Conservation (phyloP, 2,888 invertebrate genomes). For the Acanthosepion lycidas region DNA sequence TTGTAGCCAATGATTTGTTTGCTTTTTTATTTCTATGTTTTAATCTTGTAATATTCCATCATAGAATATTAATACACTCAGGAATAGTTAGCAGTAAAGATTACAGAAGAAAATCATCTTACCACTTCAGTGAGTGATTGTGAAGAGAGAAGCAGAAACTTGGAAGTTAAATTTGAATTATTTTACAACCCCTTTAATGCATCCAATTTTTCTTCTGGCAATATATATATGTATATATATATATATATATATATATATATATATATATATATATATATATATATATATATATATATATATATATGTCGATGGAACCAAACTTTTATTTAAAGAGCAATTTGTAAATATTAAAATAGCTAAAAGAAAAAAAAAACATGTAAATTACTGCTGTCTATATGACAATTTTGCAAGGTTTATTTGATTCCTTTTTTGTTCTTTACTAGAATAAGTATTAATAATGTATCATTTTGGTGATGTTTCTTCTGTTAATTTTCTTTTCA, state of each 20-base stretch:
- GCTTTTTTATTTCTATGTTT: too few species aligned
- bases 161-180: background rate
- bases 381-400: background rate
- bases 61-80: background rate
- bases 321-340: background rate
- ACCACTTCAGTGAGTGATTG: background rate
- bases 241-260: background rate
- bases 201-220: background rate
- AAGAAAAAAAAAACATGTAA: background rate
- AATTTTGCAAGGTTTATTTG: background rate
- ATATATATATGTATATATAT: background rate
- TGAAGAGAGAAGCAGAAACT: background rate
- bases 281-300: background rate
- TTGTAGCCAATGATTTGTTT: too few species aligned
- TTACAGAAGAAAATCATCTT: background rate
- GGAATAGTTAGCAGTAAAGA: background rate
- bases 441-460: background rate
- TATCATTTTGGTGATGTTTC: background rate
- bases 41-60: too few species aligned
- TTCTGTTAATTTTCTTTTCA: background rate
- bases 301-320: background rate
- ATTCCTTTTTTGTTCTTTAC: background rate
- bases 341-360: background rate
- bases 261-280: background rate
- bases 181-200: background rate